Evolutionary conservation across 2,797 vertebrate genomes (phyloP).

Genomic region (Melopsittacus undulatus): DNA sequence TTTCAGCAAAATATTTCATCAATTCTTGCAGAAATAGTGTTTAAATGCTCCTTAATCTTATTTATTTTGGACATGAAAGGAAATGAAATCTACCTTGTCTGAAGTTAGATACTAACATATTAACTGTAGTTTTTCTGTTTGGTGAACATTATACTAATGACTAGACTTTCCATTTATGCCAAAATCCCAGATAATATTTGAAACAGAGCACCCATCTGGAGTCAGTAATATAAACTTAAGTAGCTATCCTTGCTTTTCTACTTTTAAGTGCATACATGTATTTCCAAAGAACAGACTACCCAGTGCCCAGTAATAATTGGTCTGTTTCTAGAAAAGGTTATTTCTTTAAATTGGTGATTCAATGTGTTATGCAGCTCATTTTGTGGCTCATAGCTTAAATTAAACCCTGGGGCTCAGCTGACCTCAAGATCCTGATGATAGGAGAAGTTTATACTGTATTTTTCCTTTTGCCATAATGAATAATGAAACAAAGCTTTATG

Average conservation of each 20-base stretch:
- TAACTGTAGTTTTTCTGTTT: neutral
- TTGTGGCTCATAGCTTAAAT: conserved; percentile 41
- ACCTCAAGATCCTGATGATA: conserved; percentile 31
- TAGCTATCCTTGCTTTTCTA: neutral
- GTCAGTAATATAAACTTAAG: neutral
- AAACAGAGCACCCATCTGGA: neutral
- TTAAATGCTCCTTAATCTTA: neutral
- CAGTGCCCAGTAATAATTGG: conserved; percentile 3
- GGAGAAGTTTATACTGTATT: conserved; percentile 11
- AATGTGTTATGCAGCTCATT: conserved; percentile 33
- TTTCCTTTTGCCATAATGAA: neutral
- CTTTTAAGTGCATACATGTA: neutral
- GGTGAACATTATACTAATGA: neutral
- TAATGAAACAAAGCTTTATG: neutral
- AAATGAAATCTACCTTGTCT: neutral
- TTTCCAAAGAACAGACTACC: neutral
- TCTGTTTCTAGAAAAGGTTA: conserved; percentile 49
- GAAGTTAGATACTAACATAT: neutral
- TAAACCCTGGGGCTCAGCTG: conserved; percentile 55
- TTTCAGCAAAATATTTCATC: neutral
- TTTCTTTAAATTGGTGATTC: conserved; percentile 63
- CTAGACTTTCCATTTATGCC: neutral
- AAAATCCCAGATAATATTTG: neutral
- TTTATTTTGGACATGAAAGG: neutral
- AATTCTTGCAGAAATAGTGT: neutral